Evolutionary conservation across 2,888 invertebrate genomes (phyloP), one percentile per base, ranked within the genome.

Genomic region (Pyrochroa serraticornis): DNA sequence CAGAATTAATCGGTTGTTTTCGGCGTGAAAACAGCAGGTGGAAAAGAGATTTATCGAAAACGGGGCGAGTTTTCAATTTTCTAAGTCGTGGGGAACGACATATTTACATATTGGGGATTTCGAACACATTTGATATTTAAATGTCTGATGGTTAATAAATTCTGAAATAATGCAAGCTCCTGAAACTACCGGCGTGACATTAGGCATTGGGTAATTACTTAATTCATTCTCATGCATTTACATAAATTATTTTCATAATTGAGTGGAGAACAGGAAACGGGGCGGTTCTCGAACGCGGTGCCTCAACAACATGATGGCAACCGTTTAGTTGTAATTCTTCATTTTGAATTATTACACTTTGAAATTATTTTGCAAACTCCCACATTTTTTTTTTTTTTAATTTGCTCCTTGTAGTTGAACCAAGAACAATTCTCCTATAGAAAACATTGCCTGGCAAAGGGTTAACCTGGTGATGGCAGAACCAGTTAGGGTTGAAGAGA

Each of bases 71-170:
- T 22, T 22, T 39, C 39, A 39, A 12, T 9, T n/a, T n/a, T 2
- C 39, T 12, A 39, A 13, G 8, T 30, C 7, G 30, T 7, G 30
- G 13, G n/a, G 31, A 8, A 13, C 10, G 14, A 32, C 39, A 30
- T 49, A 39, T 41, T 38, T 35, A 38, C 39, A 48, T 31, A 22
- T 38, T 36, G 12, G 12, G 39, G 2, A 12, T 13, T 12, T 7
- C 2, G 8, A 12, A 8, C 3, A 12, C 13, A 8, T 43, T 32
- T 37, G 36, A 36, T 34, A 33, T 10, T 66, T 66, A 62, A 53
- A 62, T 62, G 54, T 58, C 37, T 56, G 48, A 43, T 36, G 37
- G 55, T 42, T 37, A 56, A 49, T 49, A 49, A 56, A 49, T 51
- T 49, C 14, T 22, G 44, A 38, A 33, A 44, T 49, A 37, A 31